Conservation (phyloP, 1,140 invertebrate genomes). For the Hypsibius dujardini region DNA sequence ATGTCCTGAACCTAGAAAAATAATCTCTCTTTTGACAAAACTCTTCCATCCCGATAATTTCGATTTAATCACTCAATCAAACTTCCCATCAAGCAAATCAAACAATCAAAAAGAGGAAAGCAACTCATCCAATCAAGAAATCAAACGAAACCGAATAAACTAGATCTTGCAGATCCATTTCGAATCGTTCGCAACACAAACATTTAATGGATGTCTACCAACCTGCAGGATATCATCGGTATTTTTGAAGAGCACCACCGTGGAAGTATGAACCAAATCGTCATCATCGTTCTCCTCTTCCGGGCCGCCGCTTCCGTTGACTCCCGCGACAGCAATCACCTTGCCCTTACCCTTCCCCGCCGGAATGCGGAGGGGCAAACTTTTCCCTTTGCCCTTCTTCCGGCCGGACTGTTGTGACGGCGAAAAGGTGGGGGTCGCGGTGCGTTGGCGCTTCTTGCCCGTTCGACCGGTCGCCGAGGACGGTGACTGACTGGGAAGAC, state of each 20-base stretch:
- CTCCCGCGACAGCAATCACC: background rate
- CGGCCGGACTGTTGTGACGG: background rate
- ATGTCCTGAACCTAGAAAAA: constrained; percentile 50
- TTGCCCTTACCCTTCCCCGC: background rate
- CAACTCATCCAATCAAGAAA: too few relatives aligned
- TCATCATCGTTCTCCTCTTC: background rate
- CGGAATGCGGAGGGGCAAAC: background rate
- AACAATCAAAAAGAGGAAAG: too few relatives aligned
- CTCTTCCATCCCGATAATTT: too few relatives aligned
- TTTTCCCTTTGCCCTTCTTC: constrained; percentile 5
- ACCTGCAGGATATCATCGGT: background rate
- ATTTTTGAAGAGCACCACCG: background rate
- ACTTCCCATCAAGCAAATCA: too few relatives aligned
- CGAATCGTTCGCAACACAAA: too few relatives aligned
- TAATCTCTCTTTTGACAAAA: too few relatives aligned
- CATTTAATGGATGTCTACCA: too few relatives aligned
- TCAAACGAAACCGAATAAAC: too few relatives aligned
- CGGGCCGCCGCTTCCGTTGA: background rate
- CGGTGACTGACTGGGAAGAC: background rate
- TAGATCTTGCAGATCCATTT: too few relatives aligned
- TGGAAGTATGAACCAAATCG: background rate
- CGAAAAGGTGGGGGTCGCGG: background rate
- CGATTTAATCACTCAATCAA: too few relatives aligned
- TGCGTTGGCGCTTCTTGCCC: background rate
- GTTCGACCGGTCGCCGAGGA: background rate